Conservation (phyloP, 2,888 invertebrate species). For the Dolichopus griseipennis region DNA sequence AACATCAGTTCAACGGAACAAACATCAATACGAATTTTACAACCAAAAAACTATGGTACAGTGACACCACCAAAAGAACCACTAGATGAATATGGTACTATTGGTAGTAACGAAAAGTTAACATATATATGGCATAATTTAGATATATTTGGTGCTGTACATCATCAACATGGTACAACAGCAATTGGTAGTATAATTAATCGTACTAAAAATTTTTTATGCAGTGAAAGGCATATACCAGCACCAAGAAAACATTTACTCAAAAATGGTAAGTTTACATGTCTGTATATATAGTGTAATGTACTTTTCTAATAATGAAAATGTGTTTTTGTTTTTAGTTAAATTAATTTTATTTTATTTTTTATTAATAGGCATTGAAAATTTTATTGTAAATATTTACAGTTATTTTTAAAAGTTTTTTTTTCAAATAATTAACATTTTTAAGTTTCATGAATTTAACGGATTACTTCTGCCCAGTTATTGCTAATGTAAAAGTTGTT, state of each 20-base stretch:
- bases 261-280: constrained; percentile 59
- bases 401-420: too few relatives aligned
- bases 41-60: constrained; percentile 35
- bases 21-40: constrained; percentile 10
- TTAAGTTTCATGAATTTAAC: too few relatives aligned
- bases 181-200: constrained; percentile 41
- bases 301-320: constrained; percentile 12
- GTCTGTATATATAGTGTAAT: too few relatives aligned
- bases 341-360: not conserved
- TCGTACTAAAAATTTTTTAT: constrained; percentile 43
- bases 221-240: constrained; percentile 38
- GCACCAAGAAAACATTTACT: constrained; percentile 59
- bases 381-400: too few relatives aligned
- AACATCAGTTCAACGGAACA: not conserved
- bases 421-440: too few relatives aligned
- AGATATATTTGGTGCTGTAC: constrained; percentile 62
- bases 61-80: constrained; percentile 19
- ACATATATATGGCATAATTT: constrained; percentile 73
- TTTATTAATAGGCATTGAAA: too few relatives aligned
- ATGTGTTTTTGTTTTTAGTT: not conserved
- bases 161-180: constrained; percentile 43
- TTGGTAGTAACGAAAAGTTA: constrained; percentile 39
- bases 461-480: too few relatives aligned
- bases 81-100: not conserved
- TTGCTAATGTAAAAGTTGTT: too few relatives aligned